Evolutionary conservation across 2,797 vertebrate species (phyloP).

Genomic region (Intellagama lesueurii): DNA sequence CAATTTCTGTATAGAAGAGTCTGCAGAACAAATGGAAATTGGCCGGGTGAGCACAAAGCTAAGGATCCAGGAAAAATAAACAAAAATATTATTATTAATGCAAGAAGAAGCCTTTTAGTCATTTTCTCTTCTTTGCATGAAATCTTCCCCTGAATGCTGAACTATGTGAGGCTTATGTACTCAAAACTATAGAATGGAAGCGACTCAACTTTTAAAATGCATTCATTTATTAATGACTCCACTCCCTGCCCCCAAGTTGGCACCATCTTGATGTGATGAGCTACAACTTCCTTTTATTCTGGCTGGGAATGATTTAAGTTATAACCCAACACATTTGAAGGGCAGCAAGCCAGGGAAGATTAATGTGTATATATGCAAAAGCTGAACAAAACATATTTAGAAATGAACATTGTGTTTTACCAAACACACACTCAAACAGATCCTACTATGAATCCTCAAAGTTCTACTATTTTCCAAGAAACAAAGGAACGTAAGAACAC

Average conservation of each 20-base stretch:
- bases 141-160: not conserved
- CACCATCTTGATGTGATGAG: not conserved
- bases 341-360: not conserved
- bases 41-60: not conserved
- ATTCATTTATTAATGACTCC: not conserved
- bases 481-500: not conserved
- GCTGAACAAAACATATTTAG: not conserved
- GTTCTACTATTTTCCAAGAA: not conserved
- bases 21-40: not conserved
- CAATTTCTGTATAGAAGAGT: not conserved
- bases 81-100: not conserved
- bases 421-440: too few relatives aligned
- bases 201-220: not conserved
- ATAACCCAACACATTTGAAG: not conserved
- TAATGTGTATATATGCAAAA: not conserved
- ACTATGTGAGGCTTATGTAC: not conserved
- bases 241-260: not conserved
- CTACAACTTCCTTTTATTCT: not conserved
- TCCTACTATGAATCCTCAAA: not conserved
- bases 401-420: not conserved
- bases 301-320: not conserved
- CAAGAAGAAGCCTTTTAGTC: not conserved
- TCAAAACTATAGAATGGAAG: not conserved
- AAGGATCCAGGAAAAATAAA: not conserved
- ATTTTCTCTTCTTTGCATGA: not conserved